Conservation (phyloP, 2,888 invertebrate genomes). For the Aricia artaxerxes region DNA sequence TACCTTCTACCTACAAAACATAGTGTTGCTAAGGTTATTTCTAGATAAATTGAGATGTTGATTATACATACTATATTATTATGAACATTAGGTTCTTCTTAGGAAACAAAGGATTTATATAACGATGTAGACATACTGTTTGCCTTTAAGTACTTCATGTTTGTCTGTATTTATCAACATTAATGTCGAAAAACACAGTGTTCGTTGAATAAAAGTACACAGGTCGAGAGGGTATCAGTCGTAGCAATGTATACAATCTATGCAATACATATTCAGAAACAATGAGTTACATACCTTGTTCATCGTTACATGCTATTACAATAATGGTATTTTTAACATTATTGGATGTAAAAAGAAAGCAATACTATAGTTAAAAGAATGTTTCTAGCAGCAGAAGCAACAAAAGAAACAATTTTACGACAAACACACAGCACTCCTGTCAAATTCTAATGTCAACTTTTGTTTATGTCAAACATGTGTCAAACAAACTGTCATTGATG, state of each 20-base stretch:
- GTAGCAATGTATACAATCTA: constrained; percentile 39
- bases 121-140: background rate
- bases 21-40: constrained; percentile 13
- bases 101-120: background rate
- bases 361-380: background rate
- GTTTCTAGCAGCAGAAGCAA: constrained; percentile 19
- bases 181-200: background rate
- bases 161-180: constrained; percentile 5
- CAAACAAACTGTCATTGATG: background rate
- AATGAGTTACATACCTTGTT: constrained; percentile 42
- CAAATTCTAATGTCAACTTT: constrained; percentile 11
- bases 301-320: constrained; percentile 35
- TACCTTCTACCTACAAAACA: background rate
- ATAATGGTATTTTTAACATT: background rate
- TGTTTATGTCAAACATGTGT: constrained; percentile 5
- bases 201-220: constrained; percentile 33
- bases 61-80: background rate
- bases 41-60: constrained; percentile 4
- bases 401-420: constrained; percentile 24
- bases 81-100: background rate
- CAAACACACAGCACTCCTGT: constrained; percentile 18
- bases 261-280: constrained; percentile 40
- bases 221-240: constrained; percentile 40
- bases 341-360: background rate
- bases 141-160: background rate